A percentile compares a stretch with the other conserved stretches of the same genome.
phyloP scores from a whole-genome alignment of 2,797 vertebrate genomes.

The Squalus acanthias region DNA sequence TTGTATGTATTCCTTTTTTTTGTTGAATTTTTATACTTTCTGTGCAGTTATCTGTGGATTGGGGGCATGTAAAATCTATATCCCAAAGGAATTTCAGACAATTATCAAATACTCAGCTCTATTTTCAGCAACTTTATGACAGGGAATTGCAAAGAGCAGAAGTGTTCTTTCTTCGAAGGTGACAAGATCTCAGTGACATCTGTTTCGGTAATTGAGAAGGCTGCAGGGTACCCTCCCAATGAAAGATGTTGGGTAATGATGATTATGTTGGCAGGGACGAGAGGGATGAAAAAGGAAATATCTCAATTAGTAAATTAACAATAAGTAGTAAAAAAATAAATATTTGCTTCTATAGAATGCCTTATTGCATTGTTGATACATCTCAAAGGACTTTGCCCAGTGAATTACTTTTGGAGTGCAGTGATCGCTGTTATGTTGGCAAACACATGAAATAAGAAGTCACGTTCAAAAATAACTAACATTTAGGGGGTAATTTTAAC shows the following conservation, averaged over 20 bases:
- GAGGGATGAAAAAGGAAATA: neutral
- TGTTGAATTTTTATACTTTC: neutral
- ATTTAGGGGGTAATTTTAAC: neutral
- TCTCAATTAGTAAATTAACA: neutral
- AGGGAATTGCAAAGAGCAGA: neutral
- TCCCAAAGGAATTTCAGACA: neutral
- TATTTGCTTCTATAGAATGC: neutral
- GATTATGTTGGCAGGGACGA: neutral
- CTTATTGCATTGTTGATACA: neutral
- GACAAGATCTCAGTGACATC: neutral
- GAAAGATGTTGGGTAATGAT: neutral
- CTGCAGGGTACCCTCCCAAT: neutral
- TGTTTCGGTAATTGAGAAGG: neutral
- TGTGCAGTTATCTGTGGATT: neutral
- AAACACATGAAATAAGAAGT: neutral
- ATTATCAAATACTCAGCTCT: neutral
- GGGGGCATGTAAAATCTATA: neutral
- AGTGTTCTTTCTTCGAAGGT: neutral
- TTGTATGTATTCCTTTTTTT: neutral
- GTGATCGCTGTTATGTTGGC: neutral
- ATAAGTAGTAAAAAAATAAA: neutral
- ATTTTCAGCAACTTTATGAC: neutral
- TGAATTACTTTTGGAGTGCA: neutral
- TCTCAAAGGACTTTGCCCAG: neutral
- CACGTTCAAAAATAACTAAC: neutral